A percentile compares a stretch with the other conserved stretches of the same genome.
These are phyloP conservation scores for Acrobeloides nanus DNA, from an alignment of 2,888 invertebrate species.

Conservation along the genomic window DNA sequence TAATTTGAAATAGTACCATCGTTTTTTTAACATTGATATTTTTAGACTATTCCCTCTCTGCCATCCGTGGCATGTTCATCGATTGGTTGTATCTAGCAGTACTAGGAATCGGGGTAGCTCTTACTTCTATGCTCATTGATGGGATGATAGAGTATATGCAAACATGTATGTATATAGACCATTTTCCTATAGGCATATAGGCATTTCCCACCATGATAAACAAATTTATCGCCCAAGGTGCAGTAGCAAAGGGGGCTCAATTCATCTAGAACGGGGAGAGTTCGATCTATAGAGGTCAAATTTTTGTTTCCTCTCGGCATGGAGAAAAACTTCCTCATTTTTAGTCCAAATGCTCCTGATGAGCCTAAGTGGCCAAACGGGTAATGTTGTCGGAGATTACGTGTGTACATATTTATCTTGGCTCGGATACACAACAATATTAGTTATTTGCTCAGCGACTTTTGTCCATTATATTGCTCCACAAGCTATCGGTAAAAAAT, in stretches of 20 bases:
- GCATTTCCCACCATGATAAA: too few relatives aligned
- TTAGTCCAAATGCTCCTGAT: conserved; percentile 23
- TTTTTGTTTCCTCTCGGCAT: too few relatives aligned
- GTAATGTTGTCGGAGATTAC: conserved; percentile 21
- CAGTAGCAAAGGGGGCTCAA: too few relatives aligned
- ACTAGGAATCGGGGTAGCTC: conserved; percentile 56
- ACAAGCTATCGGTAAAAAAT: conserved; percentile 72
- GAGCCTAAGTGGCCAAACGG: conserved; percentile 69
- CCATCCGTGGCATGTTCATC: conserved; percentile 38
- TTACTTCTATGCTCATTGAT: conserved; percentile 46
- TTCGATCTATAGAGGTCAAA: too few relatives aligned
- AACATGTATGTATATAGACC: conserved; percentile 17
- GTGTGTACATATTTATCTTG: conserved; percentile 64
- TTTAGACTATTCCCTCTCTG: too few relatives aligned
- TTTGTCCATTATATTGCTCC: conserved; percentile 94
- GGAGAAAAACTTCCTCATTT: too few relatives aligned
- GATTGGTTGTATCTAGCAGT: conserved; percentile 58
- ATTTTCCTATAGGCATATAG: too few relatives aligned
- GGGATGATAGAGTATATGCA: conserved; percentile 31
- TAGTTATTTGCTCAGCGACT: conserved; percentile 87
- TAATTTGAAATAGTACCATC: too few relatives aligned
- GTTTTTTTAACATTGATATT: too few relatives aligned
- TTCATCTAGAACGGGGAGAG: too few relatives aligned
- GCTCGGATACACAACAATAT: conserved; percentile 80
- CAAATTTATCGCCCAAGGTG: conserved; percentile 83